These are phyloP conservation scores for Boulengeromyrus knoepffleri DNA, from an alignment of 2,113 vertebrate species.

Conservation along the genomic window DNA sequence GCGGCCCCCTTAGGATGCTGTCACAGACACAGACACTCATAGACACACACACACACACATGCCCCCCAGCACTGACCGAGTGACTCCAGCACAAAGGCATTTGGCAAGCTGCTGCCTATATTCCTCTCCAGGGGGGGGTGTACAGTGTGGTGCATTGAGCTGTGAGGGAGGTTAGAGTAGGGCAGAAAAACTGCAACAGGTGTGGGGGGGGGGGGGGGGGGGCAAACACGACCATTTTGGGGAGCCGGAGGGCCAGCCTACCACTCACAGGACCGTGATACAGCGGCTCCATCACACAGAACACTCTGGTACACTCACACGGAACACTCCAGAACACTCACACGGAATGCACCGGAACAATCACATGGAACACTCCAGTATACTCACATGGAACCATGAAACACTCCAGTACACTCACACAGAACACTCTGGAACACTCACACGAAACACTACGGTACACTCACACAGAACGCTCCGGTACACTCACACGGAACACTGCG, in stretches of 20 bases:
- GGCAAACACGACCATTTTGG: neutral
- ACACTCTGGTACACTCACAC: neutral
- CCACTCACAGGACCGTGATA: neutral
- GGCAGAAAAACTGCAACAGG: slow-evolving; percentile 50
- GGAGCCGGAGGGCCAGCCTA: neutral
- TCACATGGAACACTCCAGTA: too few species aligned
- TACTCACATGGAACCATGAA: too few species aligned
- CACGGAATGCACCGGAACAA: too few species aligned
- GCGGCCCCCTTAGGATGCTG: neutral
- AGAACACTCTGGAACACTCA: too few species aligned
- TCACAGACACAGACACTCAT: neutral
- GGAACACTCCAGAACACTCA: neutral
- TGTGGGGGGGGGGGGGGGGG: slow-evolving; percentile 33
- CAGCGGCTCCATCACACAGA: neutral
- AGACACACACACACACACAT: neutral
- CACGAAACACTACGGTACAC: too few species aligned
- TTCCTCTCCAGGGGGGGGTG: slow-evolving; percentile 49
- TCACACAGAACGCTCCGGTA: too few species aligned
- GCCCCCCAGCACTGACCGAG: slow-evolving; percentile 28
- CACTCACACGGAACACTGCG: too few species aligned
- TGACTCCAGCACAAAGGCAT: slow-evolving; percentile 57
- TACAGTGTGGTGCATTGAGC: slow-evolving; percentile 36
- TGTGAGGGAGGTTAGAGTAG: slow-evolving; percentile 36
- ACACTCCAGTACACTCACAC: too few species aligned
- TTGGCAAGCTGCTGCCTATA: slow-evolving; percentile 43